Conservation (phyloP, 2,888 invertebrate genomes). For the Leptogaster cylindrica region DNA sequence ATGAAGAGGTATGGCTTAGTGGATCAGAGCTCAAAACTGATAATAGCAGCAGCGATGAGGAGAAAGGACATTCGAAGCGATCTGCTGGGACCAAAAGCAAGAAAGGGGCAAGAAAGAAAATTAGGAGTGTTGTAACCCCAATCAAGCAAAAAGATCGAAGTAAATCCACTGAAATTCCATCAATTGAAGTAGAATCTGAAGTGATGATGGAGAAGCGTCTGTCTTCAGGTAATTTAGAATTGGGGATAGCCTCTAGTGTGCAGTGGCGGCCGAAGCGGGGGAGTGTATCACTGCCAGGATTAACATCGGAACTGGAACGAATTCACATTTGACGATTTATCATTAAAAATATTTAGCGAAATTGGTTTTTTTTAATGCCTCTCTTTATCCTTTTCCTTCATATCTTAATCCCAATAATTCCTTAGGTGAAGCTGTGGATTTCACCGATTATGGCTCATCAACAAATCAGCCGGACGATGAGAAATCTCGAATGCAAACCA, state of each 20-base stretch:
- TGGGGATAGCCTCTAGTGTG: conserved; percentile 11
- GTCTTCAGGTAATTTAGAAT: conserved; percentile 32
- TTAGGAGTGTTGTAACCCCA: not conserved
- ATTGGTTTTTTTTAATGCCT: too few relatives aligned
- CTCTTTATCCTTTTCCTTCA: too few relatives aligned
- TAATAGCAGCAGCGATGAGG: conserved; percentile 47
- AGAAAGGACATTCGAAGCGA: not conserved
- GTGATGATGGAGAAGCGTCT: not conserved
- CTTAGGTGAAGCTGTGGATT: too few relatives aligned
- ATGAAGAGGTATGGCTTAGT: conserved; percentile 59
- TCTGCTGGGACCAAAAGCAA: not conserved
- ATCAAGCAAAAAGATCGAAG: too few relatives aligned
- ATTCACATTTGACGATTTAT: conserved; percentile 39
- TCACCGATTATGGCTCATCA: too few relatives aligned
- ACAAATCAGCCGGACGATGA: conserved; percentile 1
- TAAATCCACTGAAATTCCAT: not conserved
- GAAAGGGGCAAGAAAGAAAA: conserved; percentile 43
- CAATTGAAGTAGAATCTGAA: not conserved
- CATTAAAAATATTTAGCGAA: too few relatives aligned
- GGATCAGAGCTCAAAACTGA: conserved; percentile 48
- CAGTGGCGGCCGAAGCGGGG: conserved; percentile 48
- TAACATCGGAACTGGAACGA: conserved; percentile 44
- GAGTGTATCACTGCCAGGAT: conserved; percentile 45
- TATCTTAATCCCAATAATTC: too few relatives aligned
- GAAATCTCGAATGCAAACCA: conserved; percentile 32